Evolutionary conservation across 1,140 invertebrate genomes (phyloP).

Genomic region (Lepidurus packardi): DNA sequence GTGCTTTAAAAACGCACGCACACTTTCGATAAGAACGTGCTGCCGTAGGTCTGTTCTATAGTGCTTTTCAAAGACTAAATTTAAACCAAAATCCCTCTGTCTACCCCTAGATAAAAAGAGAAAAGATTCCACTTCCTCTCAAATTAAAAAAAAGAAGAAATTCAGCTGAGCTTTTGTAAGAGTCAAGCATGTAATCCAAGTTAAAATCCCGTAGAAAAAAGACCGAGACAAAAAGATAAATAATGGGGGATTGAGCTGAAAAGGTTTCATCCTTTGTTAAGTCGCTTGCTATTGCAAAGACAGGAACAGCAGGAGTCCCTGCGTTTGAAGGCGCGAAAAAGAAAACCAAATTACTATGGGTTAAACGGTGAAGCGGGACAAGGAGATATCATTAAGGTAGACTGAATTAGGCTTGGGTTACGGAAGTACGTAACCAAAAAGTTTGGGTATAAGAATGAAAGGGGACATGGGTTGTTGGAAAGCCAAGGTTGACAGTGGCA

Average conservation of each 20-base stretch:
- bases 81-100: not conserved
- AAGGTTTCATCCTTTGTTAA: constrained; percentile 11
- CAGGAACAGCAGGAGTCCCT: not conserved
- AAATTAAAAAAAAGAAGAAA: not conserved
- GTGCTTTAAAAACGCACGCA: not conserved
- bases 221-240: constrained; percentile 2
- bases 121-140: not conserved
- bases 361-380: constrained; percentile 3
- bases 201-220: not conserved
- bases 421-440: not conserved
- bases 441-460: not conserved
- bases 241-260: not conserved
- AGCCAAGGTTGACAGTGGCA: not conserved
- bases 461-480: not conserved
- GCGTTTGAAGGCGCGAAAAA: not conserved
- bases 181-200: not conserved
- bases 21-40: not conserved
- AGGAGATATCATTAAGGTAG: not conserved
- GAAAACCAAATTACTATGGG: not conserved
- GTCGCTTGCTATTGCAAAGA: constrained; percentile 5
- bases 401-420: not conserved
- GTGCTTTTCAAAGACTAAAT: not conserved
- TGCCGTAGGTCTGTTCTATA: not conserved
- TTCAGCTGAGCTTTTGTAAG: not conserved
- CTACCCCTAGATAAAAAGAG: not conserved